Percentiles rank a stretch among this genome's conserved stretches.
Evolutionary conservation across 2,888 invertebrate genomes (phyloP).

Genomic region (Keiferia lycopersicella): DNA sequence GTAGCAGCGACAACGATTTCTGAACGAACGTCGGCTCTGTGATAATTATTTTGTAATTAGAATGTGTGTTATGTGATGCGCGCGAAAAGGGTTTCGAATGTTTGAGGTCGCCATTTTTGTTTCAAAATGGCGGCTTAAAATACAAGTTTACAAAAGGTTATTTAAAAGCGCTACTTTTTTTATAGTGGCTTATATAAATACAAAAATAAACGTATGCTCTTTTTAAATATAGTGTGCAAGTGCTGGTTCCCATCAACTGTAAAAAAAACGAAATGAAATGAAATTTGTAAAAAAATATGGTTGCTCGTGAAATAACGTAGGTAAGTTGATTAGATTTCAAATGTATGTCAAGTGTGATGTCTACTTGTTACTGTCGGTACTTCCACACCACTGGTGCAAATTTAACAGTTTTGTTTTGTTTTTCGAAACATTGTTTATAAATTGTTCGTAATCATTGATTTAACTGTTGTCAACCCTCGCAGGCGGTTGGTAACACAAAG

Average conservation of each 20-base stretch:
- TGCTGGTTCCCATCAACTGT: no score
- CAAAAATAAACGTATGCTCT: no score
- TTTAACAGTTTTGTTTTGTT: neutral
- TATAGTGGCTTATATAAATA: no score
- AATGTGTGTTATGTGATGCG: neutral
- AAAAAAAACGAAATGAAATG: no score
- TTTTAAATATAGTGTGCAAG: no score
- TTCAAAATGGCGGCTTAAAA: no score
- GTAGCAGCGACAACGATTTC: conserved; percentile 79
- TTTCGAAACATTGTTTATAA: conserved; percentile 8
- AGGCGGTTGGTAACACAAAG: neutral
- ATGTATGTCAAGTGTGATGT: neutral
- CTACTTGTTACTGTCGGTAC: neutral
- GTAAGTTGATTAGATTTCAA: neutral
- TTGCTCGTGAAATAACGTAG: neutral
- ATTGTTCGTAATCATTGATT: neutral
- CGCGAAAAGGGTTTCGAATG: neutral
- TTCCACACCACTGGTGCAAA: conserved; percentile 3
- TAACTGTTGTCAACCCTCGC: neutral
- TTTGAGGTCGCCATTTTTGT: neutral
- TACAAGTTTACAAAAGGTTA: no score
- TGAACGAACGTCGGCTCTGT: conserved; percentile 45
- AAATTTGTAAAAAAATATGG: no score
- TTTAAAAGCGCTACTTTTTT: no score
- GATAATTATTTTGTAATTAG: neutral